phyloP scores from a whole-genome alignment of 2,797 vertebrate genomes.

The Pseudochirops cupreus region DNA sequence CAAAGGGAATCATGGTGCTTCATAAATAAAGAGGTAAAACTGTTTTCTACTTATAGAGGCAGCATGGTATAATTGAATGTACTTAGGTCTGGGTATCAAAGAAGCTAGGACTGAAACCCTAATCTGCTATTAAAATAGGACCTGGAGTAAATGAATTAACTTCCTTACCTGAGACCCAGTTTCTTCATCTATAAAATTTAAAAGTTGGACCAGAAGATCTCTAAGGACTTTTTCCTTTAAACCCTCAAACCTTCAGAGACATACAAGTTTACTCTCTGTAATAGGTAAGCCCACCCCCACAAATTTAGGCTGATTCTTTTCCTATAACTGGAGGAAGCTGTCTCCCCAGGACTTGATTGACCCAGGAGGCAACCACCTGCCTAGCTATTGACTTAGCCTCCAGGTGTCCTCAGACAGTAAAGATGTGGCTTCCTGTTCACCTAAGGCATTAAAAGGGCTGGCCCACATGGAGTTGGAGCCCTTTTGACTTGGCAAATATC shows the following conservation, averaged over 20 bases:
- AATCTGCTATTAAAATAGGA: neutral
- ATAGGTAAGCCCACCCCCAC: neutral
- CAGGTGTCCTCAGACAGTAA: neutral
- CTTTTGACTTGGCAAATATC: neutral
- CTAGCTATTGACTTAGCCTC: neutral
- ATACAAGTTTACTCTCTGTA: neutral
- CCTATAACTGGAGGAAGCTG: neutral
- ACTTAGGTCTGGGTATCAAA: neutral
- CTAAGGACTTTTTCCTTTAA: neutral
- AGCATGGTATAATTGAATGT: neutral
- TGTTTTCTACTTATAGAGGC: neutral
- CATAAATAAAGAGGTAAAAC: neutral
- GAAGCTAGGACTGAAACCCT: neutral
- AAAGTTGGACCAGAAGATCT: neutral
- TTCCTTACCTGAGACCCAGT: neutral
- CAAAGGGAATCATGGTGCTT: neutral
- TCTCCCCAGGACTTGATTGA: neutral
- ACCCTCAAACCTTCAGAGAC: neutral
- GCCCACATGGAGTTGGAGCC: neutral
- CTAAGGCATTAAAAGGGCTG: neutral
- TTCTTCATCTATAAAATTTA: neutral
- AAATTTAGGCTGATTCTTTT: neutral
- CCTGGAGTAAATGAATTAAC: neutral
- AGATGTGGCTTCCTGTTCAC: neutral
- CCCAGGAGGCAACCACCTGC: neutral